These are phyloP conservation scores for Battus philenor DNA, from an alignment of 1,140 invertebrate genomes.

Conservation along the genomic window DNA sequence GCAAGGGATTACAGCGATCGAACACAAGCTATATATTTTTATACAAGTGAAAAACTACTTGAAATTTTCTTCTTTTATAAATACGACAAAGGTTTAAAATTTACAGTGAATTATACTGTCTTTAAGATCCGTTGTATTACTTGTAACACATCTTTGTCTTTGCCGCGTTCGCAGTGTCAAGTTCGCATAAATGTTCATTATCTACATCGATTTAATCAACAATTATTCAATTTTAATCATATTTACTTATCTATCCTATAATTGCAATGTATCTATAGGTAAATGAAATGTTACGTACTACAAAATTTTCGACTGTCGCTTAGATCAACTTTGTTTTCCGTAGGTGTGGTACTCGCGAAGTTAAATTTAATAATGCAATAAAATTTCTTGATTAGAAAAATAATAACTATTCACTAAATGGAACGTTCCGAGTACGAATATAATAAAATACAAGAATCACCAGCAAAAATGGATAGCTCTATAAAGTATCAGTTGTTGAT, in stretches of 20 bases:
- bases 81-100: too few species aligned
- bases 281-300: not conserved
- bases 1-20: too few species aligned
- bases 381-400: not conserved
- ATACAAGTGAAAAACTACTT: too few species aligned
- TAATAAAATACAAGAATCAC: slow-evolving; percentile 10
- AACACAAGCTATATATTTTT: too few species aligned
- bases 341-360: not conserved
- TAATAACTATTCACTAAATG: slow-evolving; percentile 17
- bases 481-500: slow-evolving; percentile 31
- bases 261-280: not conserved
- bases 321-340: not conserved
- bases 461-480: slow-evolving; percentile 22
- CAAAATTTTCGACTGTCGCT: slow-evolving; percentile 2
- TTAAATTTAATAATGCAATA: not conserved
- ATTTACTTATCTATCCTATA: not conserved
- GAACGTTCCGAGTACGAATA: slow-evolving; percentile 29
- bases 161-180: too few species aligned
- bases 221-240: slow-evolving; percentile 2
- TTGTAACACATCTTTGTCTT: too few species aligned
- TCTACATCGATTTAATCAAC: not conserved
- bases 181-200: too few species aligned
- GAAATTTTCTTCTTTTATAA: too few species aligned
- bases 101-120: too few species aligned
- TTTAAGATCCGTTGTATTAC: too few species aligned